Conservation (phyloP, 2,888 invertebrate genomes). For the Vannuccia rotundouncinata region DNA sequence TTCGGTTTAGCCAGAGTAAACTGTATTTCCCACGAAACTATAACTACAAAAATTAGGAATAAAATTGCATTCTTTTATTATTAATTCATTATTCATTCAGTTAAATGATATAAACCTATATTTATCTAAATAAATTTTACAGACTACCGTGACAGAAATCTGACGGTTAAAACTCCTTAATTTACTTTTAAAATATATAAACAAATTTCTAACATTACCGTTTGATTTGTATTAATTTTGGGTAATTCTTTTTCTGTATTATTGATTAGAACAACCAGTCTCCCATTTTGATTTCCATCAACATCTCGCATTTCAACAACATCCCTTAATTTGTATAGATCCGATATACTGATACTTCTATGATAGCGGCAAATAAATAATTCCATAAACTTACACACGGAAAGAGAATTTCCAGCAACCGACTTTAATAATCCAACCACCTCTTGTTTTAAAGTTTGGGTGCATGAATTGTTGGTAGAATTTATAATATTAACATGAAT, state of each 20-base stretch:
- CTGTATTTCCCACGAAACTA: too few relatives aligned
- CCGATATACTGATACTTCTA: conserved; percentile 62
- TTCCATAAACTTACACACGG: conserved; percentile 73
- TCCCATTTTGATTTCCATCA: conserved; percentile 32
- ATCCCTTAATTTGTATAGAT: conserved; percentile 64
- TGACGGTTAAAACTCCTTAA: too few relatives aligned
- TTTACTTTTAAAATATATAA: neutral
- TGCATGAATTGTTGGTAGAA: neutral
- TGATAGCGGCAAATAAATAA: conserved; percentile 68
- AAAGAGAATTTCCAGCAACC: conserved; percentile 68
- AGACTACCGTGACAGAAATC: too few relatives aligned
- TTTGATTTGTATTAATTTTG: neutral
- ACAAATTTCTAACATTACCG: neutral
- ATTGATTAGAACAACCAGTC: neutral
- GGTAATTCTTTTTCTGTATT: neutral
- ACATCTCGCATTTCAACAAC: conserved; percentile 64
- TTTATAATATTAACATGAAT: conserved; percentile 63
- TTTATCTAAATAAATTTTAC: too few relatives aligned
- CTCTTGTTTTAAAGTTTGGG: conserved; percentile 60
- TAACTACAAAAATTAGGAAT: too few relatives aligned
- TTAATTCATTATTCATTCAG: too few relatives aligned
- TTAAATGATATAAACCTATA: too few relatives aligned
- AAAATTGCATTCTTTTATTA: too few relatives aligned
- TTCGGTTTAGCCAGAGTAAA: too few relatives aligned
- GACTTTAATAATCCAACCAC: conserved; percentile 69